These are phyloP conservation scores for Diplazon laetatorius DNA, from an alignment of 2,888 invertebrate genomes.

Conservation along the genomic window DNA sequence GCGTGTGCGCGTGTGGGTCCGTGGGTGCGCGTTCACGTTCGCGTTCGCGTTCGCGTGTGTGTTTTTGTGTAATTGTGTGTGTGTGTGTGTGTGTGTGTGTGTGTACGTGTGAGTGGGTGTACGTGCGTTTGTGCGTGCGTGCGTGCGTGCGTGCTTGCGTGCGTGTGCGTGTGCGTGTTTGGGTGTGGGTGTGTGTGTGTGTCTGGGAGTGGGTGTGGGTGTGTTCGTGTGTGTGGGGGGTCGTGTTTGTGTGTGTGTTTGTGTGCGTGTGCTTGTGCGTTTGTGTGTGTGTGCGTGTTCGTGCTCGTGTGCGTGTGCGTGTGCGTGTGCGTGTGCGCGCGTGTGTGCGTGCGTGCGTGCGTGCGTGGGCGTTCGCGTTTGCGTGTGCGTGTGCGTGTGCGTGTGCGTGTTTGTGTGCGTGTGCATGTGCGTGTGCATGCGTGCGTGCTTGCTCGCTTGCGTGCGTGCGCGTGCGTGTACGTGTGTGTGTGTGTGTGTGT, in stretches of 20 bases:
- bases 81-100: constrained; percentile 4
- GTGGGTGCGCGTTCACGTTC: neutral
- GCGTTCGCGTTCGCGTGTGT: neutral
- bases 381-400: neutral
- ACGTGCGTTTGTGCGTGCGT: neutral
- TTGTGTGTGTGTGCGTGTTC: neutral
- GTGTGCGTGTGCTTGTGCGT: too few species aligned
- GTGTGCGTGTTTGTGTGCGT: constrained; percentile 1
- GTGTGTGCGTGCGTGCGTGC: neutral
- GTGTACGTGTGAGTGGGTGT: constrained; percentile 3
- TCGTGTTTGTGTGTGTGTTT: constrained; percentile 2
- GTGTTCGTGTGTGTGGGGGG: neutral
- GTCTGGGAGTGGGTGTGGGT: constrained; percentile 6
- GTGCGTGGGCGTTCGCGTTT: neutral
- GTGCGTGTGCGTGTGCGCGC: neutral
- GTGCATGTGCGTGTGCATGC: neutral
- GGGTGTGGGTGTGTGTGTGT: neutral
- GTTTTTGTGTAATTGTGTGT: constrained; percentile 2
- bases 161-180: too few species aligned
- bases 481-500: too few species aligned
- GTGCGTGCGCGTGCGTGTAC: too few species aligned
- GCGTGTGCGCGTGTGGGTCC: too few species aligned
- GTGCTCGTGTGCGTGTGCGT: constrained; percentile 1
- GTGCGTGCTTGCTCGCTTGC: too few species aligned
- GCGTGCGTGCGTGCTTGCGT: neutral